Conservation (phyloP, 2,888 invertebrate genomes). For the Drosophila neoperkinsi region DNA sequence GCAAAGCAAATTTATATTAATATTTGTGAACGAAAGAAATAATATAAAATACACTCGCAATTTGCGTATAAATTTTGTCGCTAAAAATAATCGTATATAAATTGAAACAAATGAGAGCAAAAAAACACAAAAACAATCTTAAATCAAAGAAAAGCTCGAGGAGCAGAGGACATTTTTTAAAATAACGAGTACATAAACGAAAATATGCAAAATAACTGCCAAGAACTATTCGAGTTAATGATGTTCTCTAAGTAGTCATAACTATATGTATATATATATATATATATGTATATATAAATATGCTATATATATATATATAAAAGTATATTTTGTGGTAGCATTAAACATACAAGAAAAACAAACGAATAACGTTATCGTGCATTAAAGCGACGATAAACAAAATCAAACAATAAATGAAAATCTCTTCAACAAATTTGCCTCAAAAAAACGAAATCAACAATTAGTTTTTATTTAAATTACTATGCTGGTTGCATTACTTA, state of each 20-base stretch:
- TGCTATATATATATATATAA: conserved; percentile 42
- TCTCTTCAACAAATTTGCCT: conserved; percentile 35
- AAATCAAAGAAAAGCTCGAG: conserved; percentile 32
- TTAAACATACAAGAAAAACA: conserved; percentile 25
- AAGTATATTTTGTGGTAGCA: conserved; percentile 71
- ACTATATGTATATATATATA: conserved; percentile 18
- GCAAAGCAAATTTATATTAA: conserved; percentile 33
- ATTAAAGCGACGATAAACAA: conserved; percentile 9
- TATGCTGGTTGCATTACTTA: conserved; percentile 18
- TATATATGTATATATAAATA: conserved; percentile 8
- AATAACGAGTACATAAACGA: conserved; percentile 30
- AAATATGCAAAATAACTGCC: conserved; percentile 82
- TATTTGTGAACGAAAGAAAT: conserved; percentile 60
- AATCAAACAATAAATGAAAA: conserved; percentile 38
- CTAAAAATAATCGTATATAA: conserved; percentile 20
- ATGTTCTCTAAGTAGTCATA: conserved; percentile 79
- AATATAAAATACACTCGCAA: conserved; percentile 60
- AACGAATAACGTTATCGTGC: conserved; percentile 8
- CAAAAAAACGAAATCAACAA: conserved; percentile 16
- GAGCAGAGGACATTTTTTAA: conserved; percentile 32
- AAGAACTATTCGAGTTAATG: conserved; percentile 80
- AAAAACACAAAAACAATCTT: not conserved
- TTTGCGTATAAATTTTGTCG: conserved; percentile 12
- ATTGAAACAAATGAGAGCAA: conserved; percentile 42
- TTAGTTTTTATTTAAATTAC: conserved; percentile 9